Percentiles rank a stretch among this genome's conserved stretches.
phyloP scores from a whole-genome alignment of 2,888 invertebrate species.

The Eristalis pertinax region DNA sequence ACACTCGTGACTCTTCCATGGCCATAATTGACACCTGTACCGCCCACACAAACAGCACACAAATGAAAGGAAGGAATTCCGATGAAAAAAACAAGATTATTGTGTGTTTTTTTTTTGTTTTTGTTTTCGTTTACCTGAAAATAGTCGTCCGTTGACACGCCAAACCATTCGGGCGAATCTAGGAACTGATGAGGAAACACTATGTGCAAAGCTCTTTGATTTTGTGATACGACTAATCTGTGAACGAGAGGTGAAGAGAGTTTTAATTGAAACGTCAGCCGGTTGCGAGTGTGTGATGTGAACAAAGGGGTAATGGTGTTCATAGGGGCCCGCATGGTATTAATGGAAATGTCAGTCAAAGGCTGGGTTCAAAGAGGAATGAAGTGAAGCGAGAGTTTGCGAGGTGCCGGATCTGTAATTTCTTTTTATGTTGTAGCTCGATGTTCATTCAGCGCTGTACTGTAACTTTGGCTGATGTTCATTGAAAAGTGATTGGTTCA shows the following conservation, averaged over 20 bases:
- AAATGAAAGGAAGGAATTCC: conserved; percentile 70
- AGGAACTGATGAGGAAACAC: conserved; percentile 94
- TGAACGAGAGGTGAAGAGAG: conserved; percentile 33
- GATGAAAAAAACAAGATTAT: neutral
- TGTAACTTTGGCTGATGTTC: no score
- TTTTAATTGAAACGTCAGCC: neutral
- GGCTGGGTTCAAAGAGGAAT: neutral
- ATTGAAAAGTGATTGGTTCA: no score
- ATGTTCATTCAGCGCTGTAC: no score
- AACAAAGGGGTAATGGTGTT: neutral
- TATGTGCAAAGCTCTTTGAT: conserved; percentile 91
- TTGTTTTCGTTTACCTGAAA: conserved; percentile 85
- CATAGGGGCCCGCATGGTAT: neutral
- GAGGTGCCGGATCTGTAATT: no score
- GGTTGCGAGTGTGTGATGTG: neutral
- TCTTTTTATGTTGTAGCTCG: no score
- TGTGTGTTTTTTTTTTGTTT: neutral
- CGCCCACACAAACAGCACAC: no score
- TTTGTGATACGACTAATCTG: conserved; percentile 92
- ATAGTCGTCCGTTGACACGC: conserved; percentile 92
- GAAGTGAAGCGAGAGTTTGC: no score
- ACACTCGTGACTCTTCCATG: conserved; percentile 91
- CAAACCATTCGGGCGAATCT: conserved; percentile 95
- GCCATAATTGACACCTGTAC: conserved; percentile 91
- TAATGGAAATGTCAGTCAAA: neutral